A percentile compares a stretch with the other conserved stretches of the same genome.
Conservation (phyloP, 1,140 invertebrate genomes). For the Oryctes rhinoceros region DNA sequence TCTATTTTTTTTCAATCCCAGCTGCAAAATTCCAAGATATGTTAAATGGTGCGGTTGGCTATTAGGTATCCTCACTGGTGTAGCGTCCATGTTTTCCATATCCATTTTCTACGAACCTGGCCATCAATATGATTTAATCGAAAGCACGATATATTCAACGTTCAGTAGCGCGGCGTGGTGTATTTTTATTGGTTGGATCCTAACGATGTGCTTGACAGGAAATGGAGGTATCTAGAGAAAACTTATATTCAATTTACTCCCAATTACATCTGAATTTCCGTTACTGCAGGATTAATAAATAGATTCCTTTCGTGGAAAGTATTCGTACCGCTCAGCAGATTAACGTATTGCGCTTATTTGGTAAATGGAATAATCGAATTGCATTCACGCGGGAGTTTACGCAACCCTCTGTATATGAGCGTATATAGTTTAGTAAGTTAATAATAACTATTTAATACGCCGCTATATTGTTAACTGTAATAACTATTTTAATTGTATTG, state of each 20-base stretch:
- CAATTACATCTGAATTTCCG: neutral
- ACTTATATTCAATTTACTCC: neutral
- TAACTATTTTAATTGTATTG: constrained; percentile 55
- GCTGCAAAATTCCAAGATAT: constrained; percentile 63
- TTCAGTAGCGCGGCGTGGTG: constrained; percentile 74
- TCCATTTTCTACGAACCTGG: constrained; percentile 69
- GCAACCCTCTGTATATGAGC: constrained; percentile 64
- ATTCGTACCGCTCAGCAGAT: constrained; percentile 70
- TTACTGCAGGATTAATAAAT: constrained; percentile 65
- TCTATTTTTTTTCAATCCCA: constrained; percentile 51
- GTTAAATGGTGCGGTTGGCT: constrained; percentile 68
- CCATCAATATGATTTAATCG: constrained; percentile 66
- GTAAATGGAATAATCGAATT: constrained; percentile 74
- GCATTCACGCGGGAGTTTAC: constrained; percentile 66
- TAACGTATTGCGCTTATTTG: constrained; percentile 78
- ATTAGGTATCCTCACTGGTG: constrained; percentile 64
- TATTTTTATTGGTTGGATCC: constrained; percentile 73
- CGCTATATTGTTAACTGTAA: neutral
- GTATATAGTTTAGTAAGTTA: constrained; percentile 63
- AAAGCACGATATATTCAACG: constrained; percentile 72
- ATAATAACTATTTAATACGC: neutral
- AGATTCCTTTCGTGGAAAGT: constrained; percentile 72
- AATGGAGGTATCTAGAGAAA: constrained; percentile 67
- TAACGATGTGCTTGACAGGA: constrained; percentile 75
- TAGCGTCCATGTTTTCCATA: constrained; percentile 68